These are phyloP conservation scores for Papilio polyxenes DNA, from an alignment of 1,140 invertebrate species.

Conservation along the genomic window DNA sequence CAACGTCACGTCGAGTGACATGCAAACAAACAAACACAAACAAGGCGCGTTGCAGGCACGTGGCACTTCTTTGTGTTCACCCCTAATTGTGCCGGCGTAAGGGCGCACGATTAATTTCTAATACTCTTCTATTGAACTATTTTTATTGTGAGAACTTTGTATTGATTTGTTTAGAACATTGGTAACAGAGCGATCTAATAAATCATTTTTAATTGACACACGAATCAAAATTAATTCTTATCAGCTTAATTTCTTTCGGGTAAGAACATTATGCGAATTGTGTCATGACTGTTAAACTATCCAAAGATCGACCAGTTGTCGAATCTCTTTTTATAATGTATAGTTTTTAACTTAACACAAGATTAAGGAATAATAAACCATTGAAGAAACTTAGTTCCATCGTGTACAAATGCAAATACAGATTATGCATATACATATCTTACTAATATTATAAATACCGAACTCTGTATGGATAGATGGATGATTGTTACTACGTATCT, in stretches of 20 bases:
- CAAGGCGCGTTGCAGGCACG: constrained; percentile 47
- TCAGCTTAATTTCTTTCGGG: neutral
- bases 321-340: neutral
- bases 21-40: constrained; percentile 50
- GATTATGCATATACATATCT: too few species aligned
- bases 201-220: constrained; percentile 2
- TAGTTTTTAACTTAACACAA: too few species aligned
- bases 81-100: constrained; percentile 34
- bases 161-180: constrained; percentile 43
- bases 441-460: too few species aligned
- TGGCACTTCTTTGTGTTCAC: constrained; percentile 44
- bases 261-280: too few species aligned
- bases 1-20: constrained; percentile 48
- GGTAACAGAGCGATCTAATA: neutral
- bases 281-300: too few species aligned
- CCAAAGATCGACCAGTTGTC: too few species aligned
- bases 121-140: constrained; percentile 37
- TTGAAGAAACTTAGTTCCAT: too few species aligned
- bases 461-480: too few species aligned
- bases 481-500: too few species aligned
- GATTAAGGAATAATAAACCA: too few species aligned
- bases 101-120: constrained; percentile 47
- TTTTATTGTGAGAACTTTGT: constrained; percentile 46
- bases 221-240: neutral
- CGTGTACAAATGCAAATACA: too few species aligned